A percentile compares a stretch with the other conserved stretches of the same genome.
Evolutionary conservation across 2,113 vertebrate species (phyloP).

Genomic region (Microcebus jonahi): DNA sequence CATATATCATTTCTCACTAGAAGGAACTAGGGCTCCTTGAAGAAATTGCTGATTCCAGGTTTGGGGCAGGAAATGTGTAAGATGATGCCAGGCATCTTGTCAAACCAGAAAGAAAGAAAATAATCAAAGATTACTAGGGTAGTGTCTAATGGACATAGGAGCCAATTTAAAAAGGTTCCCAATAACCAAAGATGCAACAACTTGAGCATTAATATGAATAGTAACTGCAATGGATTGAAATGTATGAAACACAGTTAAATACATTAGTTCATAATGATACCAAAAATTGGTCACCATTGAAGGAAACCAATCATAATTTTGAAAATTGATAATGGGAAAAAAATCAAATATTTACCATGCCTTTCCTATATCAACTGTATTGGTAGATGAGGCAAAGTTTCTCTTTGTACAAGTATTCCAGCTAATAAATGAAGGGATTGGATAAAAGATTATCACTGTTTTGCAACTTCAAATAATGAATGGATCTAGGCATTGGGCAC

Average conservation of each 20-base stretch:
- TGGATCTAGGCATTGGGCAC: background rate
- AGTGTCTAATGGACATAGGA: background rate
- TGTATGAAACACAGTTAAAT: background rate
- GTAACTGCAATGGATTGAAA: background rate
- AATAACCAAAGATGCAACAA: background rate
- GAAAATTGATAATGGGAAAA: background rate
- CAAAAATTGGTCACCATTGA: background rate
- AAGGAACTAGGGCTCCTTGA: too few relatives aligned
- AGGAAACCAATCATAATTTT: constrained; percentile 15
- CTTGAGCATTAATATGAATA: background rate
- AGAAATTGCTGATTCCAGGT: too few relatives aligned
- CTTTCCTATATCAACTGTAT: background rate
- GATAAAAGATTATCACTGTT: background rate
- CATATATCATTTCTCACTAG: background rate
- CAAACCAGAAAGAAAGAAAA: background rate
- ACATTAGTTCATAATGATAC: background rate
- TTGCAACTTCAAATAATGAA: background rate
- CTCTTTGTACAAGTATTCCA: background rate
- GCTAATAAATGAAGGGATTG: background rate
- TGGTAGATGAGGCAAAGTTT: background rate
- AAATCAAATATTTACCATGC: background rate
- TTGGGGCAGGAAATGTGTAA: background rate
- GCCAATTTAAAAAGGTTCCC: background rate
- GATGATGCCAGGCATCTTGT: background rate
- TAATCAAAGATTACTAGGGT: background rate